Evolutionary conservation across 2,888 invertebrate genomes (phyloP).

Genomic region (Hylaea fasciaria): DNA sequence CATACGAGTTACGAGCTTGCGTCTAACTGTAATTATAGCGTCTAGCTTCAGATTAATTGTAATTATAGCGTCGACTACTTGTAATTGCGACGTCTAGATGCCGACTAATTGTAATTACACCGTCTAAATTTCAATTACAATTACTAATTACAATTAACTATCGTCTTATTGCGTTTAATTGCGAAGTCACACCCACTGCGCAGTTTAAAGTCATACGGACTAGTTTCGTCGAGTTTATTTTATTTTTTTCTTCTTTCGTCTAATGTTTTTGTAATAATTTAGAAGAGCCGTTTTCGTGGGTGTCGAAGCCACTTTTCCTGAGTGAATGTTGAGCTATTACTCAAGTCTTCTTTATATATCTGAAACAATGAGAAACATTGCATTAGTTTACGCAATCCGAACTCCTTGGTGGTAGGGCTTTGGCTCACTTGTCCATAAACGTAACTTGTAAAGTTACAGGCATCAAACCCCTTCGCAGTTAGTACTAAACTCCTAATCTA

Average conservation of each 20-base stretch:
- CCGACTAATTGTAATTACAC: slow-evolving; percentile 4
- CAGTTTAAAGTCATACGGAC: slow-evolving; percentile 82
- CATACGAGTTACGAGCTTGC: slow-evolving; percentile 34
- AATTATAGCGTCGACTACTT: slow-evolving; percentile 3
- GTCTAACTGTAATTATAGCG: slow-evolving; percentile 22
- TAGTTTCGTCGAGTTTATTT: slow-evolving; percentile 41
- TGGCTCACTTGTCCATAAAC: too few species aligned
- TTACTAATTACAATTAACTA: slow-evolving; percentile 13
- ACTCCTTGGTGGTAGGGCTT: too few species aligned
- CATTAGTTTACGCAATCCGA: slow-evolving; percentile 17
- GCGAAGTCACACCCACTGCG: slow-evolving; percentile 62
- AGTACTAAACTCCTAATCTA: too few species aligned
- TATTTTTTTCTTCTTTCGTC: slow-evolving; percentile 42
- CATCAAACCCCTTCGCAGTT: too few species aligned
- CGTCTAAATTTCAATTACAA: neutral
- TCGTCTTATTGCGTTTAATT: slow-evolving; percentile 40
- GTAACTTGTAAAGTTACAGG: too few species aligned
- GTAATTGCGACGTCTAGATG: slow-evolving; percentile 1
- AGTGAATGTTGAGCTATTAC: slow-evolving; percentile 13
- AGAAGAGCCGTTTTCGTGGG: slow-evolving; percentile 40
- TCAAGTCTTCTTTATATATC: slow-evolving; percentile 33
- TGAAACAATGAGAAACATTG: slow-evolving; percentile 36
- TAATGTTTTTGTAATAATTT: slow-evolving; percentile 43
- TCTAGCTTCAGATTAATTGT: slow-evolving; percentile 4
- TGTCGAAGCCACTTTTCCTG: slow-evolving; percentile 35